Base-by-base conservation (phyloP, 1,140 invertebrate genomes). In the Propsilocerus akamusi region DNA sequence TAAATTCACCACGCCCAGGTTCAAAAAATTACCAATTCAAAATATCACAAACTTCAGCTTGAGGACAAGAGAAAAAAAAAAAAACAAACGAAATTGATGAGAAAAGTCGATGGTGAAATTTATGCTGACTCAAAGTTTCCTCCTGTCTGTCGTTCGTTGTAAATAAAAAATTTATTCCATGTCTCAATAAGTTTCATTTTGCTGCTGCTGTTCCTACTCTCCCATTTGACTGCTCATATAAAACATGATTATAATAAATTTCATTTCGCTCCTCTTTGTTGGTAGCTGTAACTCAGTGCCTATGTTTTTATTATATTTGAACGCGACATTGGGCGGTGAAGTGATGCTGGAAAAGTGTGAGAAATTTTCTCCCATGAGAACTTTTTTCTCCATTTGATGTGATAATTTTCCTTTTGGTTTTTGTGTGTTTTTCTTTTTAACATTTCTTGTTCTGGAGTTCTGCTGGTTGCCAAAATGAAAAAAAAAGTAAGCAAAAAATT, bases 61-160 rank as follows among this genome's bases (percentile, higher is more conserved):
- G 28, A 30, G n/a, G n/a, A n/a, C n/a, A 30, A n/a, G 28, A 30
- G n/a, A 55, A 48, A 55, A 11, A 53, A 46, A 52, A 53, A 54
- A 46, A 47, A 28, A 12, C 57, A 54, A 47, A 50, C 32, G 22
- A 50, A 7, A 7, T 2, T 11, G 23, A 25, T 10, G 7, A 46
- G 8, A 10, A 10, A 17, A 10, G 6, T 20, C 11, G 6, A n/a
- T n/a, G n/a, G n/a, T n/a, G n/a, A n/a, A n/a, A n/a, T n/a, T n/a
- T n/a, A n/a, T n/a, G n/a, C n/a, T n/a, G n/a, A n/a, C n/a, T n/a
- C n/a, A n/a, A n/a, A n/a, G n/a, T n/a, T n/a, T n/a, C n/a, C n/a
- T 46, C 14, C 12, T 11, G 6, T 6, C 20, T 14, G 17, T 6
- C 17, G 37, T 46, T 8, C 20, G 8, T 17, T 11, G 22, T 11